Conservation (phyloP, 2,113 vertebrate genomes). For the Epinephelus fuscoguttatus region DNA sequence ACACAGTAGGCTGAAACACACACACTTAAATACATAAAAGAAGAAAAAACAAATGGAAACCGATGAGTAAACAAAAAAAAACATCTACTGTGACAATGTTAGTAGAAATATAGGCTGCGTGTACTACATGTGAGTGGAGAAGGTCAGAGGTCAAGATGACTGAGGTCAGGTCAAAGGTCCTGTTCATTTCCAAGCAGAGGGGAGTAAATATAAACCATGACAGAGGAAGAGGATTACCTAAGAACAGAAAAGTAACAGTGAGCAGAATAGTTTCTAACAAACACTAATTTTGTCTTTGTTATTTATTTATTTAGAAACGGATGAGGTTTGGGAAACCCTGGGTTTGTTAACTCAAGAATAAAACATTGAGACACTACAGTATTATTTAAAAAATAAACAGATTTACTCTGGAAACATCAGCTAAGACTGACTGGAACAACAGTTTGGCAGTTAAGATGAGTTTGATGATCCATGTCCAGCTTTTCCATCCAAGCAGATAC, state of each 20-base stretch:
- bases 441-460: not conserved
- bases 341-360: not conserved
- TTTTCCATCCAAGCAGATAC: not conserved
- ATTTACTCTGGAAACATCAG: too few species aligned
- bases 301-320: not conserved
- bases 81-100: conserved; percentile 1
- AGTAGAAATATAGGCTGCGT: not conserved
- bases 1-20: too few species aligned
- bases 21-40: too few species aligned
- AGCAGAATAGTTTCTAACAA: not conserved
- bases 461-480: conserved; percentile 15
- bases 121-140: not conserved
- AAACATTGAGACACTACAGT: not conserved
- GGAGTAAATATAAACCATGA: conserved; percentile 40
- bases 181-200: conserved; percentile 23
- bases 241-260: not conserved
- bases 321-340: not conserved
- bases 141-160: conserved; percentile 3
- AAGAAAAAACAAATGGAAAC: not conserved
- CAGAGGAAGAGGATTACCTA: not conserved
- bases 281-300: not conserved
- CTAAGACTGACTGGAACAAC: not conserved
- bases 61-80: not conserved
- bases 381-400: too few species aligned
- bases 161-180: conserved; percentile 35